Base-by-base conservation (phyloP, 2,113 vertebrate genomes). In the Chloropsis hardwickii region DNA sequence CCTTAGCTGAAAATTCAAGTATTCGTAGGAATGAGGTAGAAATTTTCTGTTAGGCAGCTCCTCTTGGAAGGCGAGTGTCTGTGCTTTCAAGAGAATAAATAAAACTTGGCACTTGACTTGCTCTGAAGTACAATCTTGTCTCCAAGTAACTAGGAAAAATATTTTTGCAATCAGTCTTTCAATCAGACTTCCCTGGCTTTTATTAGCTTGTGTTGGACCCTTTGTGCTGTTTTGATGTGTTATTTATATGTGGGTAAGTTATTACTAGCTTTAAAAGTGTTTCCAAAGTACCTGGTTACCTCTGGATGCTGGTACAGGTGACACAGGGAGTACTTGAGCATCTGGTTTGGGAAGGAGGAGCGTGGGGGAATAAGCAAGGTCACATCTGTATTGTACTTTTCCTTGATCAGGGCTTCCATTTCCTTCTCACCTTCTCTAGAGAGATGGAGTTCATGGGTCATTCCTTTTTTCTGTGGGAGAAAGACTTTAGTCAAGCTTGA, bases 231-330 rank as follows among this genome's bases (percentile, higher is more conserved):
- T 92, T 86, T 48, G 53, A 78, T 80, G 90, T 94, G 47, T 95
- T 90, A 62, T 97, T 94, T 95, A 86, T 96, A 19, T 31, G 96
- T 96, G 96, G 78, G 74, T 96, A 80, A 97, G 97, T 97, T 97
- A 96, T 97, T 96, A 94, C 93, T 98, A 98, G 98, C 97, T 98
- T 98, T 98, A 97, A 98, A 97, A 97, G 96, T 96, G 95, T 98
- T 98, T 98, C 98, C 98, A 98, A 98, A 98, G 97, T 94, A 94
- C 93, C 89, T 96, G 57, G 91, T 97, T 97, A 97, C 95, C 97
- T 97, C 96, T 90, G 67, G 95, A 88, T 95, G 97, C 94, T 91
- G 2, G 61, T 58, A 4, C 72, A 25, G 73, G 77, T 84, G 71
- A 14, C 78, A 17, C 64, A 42, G 67, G 76, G 72, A 61, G 87